phyloP scores from a whole-genome alignment of 2,797 vertebrate species.

The Gastrophryne carolinensis region DNA sequence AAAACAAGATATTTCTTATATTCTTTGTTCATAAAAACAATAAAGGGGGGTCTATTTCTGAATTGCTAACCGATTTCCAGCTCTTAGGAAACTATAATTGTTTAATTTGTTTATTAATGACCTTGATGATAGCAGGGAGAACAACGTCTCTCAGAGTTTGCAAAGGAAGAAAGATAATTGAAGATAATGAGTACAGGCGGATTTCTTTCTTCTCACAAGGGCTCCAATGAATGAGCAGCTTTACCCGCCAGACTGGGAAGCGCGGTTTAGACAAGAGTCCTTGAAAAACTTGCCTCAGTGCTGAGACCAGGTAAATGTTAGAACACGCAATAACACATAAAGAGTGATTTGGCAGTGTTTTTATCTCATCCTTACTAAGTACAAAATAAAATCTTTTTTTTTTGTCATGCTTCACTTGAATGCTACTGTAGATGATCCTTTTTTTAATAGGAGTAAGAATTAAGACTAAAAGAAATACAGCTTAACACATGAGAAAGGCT shows the following conservation, averaged over 20 bases:
- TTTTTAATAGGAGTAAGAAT: too few relatives aligned
- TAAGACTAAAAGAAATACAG: too few relatives aligned
- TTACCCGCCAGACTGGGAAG: background rate
- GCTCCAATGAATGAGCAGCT: background rate
- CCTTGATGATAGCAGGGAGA: background rate
- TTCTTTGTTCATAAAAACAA: conserved; percentile 6
- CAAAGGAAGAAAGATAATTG: background rate
- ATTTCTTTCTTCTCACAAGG: background rate
- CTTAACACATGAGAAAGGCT: too few relatives aligned
- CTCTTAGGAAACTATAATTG: conserved; percentile 3
- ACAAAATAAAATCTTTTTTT: too few relatives aligned
- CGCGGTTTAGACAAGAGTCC: background rate
- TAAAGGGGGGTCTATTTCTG: background rate
- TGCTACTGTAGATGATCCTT: too few relatives aligned
- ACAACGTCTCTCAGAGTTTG: conserved; percentile 3
- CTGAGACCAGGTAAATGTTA: too few relatives aligned
- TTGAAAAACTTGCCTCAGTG: too few relatives aligned
- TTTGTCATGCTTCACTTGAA: too few relatives aligned
- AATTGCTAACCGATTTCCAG: background rate
- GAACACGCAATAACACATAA: too few relatives aligned
- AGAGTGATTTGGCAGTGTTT: too few relatives aligned
- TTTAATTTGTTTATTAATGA: conserved; percentile 39
- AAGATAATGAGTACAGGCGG: background rate
- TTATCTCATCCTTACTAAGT: too few relatives aligned
- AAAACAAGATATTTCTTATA: background rate